A percentile compares a stretch with the other conserved stretches of the same genome.
Conservation (phyloP, 2,113 vertebrate species). For the Dipodomys stephensi region DNA sequence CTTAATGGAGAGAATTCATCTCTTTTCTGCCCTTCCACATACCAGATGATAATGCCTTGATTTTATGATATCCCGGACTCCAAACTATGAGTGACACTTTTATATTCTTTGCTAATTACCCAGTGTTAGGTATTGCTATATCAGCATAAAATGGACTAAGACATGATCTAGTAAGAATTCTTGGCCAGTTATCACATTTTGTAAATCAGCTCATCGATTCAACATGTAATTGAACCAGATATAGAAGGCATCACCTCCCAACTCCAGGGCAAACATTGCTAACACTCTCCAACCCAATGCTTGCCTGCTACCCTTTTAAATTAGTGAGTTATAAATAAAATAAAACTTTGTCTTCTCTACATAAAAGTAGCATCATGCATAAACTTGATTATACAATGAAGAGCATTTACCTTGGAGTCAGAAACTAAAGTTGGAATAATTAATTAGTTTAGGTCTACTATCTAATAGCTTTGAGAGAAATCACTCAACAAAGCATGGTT, state of each 20-base stretch:
- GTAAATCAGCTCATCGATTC: conserved; percentile 24
- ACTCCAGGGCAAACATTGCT: not conserved
- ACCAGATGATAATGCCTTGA: not conserved
- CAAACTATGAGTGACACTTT: not conserved
- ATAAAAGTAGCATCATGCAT: not conserved
- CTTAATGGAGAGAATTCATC: not conserved
- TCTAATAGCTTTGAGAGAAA: conserved; percentile 9
- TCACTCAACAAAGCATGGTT: not conserved
- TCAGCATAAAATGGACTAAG: not conserved
- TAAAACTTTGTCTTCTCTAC: not conserved
- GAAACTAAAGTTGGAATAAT: not conserved
- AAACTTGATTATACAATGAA: conserved; percentile 23
- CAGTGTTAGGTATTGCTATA: not conserved
- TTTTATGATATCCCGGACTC: not conserved
- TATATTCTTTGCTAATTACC: not conserved
- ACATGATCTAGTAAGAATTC: not conserved
- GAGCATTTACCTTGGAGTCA: conserved; percentile 27
- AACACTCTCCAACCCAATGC: not conserved
- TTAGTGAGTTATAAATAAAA: conserved; percentile 12
- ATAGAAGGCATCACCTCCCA: not conserved
- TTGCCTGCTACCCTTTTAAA: not conserved
- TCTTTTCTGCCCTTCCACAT: not conserved
- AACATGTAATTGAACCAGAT: not conserved
- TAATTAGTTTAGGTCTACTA: not conserved
- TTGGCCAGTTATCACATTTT: conserved; percentile 11